Evolutionary conservation across 1,140 invertebrate species (phyloP).

Genomic region (Chymomyza costata): DNA sequence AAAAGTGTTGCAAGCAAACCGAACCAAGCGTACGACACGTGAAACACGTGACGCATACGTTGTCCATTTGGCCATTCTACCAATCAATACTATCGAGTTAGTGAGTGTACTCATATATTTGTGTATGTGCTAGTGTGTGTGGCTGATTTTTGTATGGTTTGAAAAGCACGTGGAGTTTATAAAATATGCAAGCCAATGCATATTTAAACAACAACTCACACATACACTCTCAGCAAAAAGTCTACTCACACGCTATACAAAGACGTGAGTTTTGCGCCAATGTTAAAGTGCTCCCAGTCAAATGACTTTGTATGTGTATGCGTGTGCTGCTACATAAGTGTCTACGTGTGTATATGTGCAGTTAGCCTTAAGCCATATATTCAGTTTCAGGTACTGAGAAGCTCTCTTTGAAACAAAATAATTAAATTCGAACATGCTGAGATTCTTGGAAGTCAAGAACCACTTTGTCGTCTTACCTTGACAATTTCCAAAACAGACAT

Average conservation of each 20-base stretch:
- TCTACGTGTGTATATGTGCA: conserved; percentile 6
- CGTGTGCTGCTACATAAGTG: too few relatives aligned
- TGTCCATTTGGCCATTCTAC: conserved; percentile 3
- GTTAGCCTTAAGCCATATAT: conserved; percentile 27
- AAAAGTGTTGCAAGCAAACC: too few relatives aligned
- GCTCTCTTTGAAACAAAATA: too few relatives aligned
- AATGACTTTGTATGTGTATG: conserved; percentile 10
- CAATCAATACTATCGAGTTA: conserved; percentile 63
- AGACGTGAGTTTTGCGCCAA: too few relatives aligned
- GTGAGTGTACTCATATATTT: conserved; percentile 1
- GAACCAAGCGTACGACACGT: neutral
- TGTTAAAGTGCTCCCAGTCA: conserved; percentile 16
- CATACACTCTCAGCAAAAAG: conserved; percentile 7
- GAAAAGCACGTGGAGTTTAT: conserved; percentile 62
- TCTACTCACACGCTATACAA: too few relatives aligned
- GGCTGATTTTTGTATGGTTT: conserved; percentile 18
- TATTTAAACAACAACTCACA: conserved; percentile 45
- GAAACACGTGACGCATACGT: conserved; percentile 12
- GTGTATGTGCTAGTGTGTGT: conserved; percentile 1
- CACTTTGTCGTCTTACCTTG: too few relatives aligned
- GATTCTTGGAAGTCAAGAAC: too few relatives aligned
- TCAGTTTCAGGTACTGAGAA: too few relatives aligned
- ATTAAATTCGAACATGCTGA: too few relatives aligned
- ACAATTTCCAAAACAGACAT: too few relatives aligned
- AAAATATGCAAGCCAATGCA: conserved; percentile 63